These are phyloP conservation scores for Bombus waltoni DNA, from an alignment of 1,140 invertebrate genomes.

Conservation along the genomic window DNA sequence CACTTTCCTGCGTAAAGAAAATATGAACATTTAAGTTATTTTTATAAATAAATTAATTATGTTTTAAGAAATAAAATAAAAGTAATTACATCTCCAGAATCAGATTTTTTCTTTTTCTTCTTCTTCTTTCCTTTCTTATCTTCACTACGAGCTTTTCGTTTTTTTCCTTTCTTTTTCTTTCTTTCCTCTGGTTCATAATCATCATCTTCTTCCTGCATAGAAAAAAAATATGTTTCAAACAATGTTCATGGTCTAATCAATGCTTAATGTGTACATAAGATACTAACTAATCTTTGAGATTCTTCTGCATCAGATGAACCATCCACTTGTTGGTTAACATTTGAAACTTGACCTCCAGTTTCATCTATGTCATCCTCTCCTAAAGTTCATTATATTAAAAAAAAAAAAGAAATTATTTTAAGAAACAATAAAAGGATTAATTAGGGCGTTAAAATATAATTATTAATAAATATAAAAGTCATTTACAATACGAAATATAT, in stretches of 20 bases:
- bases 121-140: constrained; percentile 95
- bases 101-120: constrained; percentile 96
- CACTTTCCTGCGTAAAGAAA: constrained; percentile 87
- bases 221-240: constrained; percentile 10
- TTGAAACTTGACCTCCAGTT: constrained; percentile 83
- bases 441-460: not conserved
- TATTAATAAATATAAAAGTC: not conserved
- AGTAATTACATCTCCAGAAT: constrained; percentile 91
- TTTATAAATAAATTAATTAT: not conserved
- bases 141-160: constrained; percentile 93
- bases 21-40: not conserved
- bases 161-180: constrained; percentile 95
- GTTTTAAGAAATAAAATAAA: not conserved
- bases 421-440: constrained; percentile 54
- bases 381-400: constrained; percentile 70
- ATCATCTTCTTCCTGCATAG: constrained; percentile 89
- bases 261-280: not conserved
- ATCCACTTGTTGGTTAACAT: constrained; percentile 81
- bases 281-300: constrained; percentile 82
- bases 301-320: constrained; percentile 90
- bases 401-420: constrained; percentile 3
- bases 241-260: not conserved
- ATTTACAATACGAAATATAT: not conserved
- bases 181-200: constrained; percentile 93
- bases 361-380: constrained; percentile 88